Percentiles rank a stretch among this genome's conserved stretches.
Evolutionary conservation across 1,140 invertebrate species (phyloP).

Genomic region (Drosophila burlai): DNA sequence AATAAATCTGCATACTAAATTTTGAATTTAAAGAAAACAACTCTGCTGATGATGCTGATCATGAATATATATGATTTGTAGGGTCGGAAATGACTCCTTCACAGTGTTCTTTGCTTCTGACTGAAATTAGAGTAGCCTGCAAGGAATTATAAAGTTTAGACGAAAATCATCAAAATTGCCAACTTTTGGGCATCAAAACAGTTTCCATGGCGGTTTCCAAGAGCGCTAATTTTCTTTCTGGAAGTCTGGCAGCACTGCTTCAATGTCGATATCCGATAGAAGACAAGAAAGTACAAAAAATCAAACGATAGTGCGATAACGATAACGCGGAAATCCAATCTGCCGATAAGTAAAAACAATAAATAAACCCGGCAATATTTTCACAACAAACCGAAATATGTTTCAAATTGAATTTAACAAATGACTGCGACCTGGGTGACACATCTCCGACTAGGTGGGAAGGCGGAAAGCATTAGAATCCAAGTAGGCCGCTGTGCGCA

Average conservation of each 20-base stretch:
- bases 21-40: too few species aligned
- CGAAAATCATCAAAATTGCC: too few species aligned
- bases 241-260: background rate
- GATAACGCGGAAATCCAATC: too few species aligned
- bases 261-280: background rate
- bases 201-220: too few species aligned
- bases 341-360: too few species aligned
- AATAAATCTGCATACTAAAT: too few species aligned
- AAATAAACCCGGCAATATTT: background rate
- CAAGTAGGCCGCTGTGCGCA: background rate
- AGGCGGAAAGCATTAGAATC: background rate
- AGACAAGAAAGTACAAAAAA: too few species aligned
- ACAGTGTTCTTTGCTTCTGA: too few species aligned
- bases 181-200: too few species aligned
- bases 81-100: background rate
- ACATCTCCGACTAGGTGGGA: background rate
- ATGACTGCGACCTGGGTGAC: background rate
- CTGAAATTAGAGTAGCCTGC: background rate
- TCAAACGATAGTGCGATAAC: too few species aligned
- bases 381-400: slow-evolving; percentile 2
- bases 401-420: background rate
- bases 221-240: background rate
- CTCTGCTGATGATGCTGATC: background rate
- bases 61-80: background rate
- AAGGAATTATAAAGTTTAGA: background rate